Conservation (phyloP, 2,888 invertebrate species). For the Sericinus montela region DNA sequence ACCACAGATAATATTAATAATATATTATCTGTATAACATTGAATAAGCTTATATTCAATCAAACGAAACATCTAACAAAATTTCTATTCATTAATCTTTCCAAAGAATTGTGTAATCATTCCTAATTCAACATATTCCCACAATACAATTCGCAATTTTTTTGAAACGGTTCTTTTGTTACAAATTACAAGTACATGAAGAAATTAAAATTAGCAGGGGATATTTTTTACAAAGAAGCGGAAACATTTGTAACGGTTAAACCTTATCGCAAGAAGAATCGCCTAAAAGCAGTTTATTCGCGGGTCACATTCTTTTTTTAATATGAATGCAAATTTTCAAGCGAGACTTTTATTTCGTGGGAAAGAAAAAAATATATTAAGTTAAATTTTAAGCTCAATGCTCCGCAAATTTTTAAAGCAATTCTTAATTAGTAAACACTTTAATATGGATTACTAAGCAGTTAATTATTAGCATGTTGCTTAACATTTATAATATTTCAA, state of each 20-base stretch:
- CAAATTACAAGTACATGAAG: constrained; percentile 8
- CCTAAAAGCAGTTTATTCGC: not conserved
- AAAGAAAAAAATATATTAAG: constrained; percentile 6
- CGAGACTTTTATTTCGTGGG: constrained; percentile 11
- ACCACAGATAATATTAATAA: too few relatives aligned
- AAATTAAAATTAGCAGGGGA: constrained; percentile 14
- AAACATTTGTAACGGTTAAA: constrained; percentile 8
- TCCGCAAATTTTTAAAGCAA: too few relatives aligned
- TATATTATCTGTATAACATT: too few relatives aligned
- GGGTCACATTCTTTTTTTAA: constrained; percentile 5
- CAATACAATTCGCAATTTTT: constrained; percentile 3
- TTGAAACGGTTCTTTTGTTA: constrained; percentile 5
- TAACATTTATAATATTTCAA: too few relatives aligned
- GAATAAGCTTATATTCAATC: too few relatives aligned
- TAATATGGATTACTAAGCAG: too few relatives aligned
- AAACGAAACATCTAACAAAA: too few relatives aligned
- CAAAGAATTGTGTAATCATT: not conserved
- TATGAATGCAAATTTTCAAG: constrained; percentile 12
- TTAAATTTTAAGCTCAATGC: not conserved
- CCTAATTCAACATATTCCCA: constrained; percentile 5
- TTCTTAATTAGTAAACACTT: too few relatives aligned
- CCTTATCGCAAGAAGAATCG: constrained; percentile 9
- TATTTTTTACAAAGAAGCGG: constrained; percentile 2
- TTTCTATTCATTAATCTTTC: too few relatives aligned
- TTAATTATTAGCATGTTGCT: too few relatives aligned